These are phyloP conservation scores for Morpho deidamia DNA, from an alignment of 2,888 invertebrate species.

Conservation along the genomic window DNA sequence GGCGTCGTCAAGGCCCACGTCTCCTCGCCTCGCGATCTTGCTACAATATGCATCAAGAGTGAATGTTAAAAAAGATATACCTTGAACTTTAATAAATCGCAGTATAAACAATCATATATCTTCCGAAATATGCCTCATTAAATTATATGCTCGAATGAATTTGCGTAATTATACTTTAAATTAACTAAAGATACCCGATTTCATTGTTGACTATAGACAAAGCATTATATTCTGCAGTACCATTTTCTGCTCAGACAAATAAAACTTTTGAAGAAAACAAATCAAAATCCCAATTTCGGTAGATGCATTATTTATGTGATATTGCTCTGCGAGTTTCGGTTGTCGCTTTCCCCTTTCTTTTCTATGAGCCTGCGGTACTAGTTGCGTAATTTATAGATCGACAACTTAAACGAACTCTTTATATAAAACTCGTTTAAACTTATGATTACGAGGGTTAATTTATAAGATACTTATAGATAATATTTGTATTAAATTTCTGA, in stretches of 20 bases:
- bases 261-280: slow-evolving; percentile 75
- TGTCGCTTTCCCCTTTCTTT: slow-evolving; percentile 64
- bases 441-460: too few species aligned
- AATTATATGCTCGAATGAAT: slow-evolving; percentile 43
- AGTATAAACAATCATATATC: not conserved
- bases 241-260: slow-evolving; percentile 58
- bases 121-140: slow-evolving; percentile 17
- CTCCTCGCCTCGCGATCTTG: slow-evolving; percentile 22
- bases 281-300: slow-evolving; percentile 74
- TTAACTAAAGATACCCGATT: slow-evolving; percentile 1
- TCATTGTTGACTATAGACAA: slow-evolving; percentile 35
- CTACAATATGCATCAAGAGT: slow-evolving; percentile 40
- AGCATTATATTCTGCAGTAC: slow-evolving; percentile 46
- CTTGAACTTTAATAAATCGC: too few species aligned
- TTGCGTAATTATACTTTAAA: not conserved
- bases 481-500: not conserved
- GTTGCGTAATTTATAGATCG: slow-evolving; percentile 49
- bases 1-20: slow-evolving; percentile 12
- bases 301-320: slow-evolving; percentile 76
- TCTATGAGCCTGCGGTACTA: slow-evolving; percentile 54
- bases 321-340: slow-evolving; percentile 65
- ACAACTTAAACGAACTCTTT: slow-evolving; percentile 52
- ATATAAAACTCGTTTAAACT: not conserved
- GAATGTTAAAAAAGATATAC: too few species aligned
- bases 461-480: too few species aligned